Base-by-base conservation (phyloP, 2,113 vertebrate genomes). In the Paedocypris sp. region DNA sequence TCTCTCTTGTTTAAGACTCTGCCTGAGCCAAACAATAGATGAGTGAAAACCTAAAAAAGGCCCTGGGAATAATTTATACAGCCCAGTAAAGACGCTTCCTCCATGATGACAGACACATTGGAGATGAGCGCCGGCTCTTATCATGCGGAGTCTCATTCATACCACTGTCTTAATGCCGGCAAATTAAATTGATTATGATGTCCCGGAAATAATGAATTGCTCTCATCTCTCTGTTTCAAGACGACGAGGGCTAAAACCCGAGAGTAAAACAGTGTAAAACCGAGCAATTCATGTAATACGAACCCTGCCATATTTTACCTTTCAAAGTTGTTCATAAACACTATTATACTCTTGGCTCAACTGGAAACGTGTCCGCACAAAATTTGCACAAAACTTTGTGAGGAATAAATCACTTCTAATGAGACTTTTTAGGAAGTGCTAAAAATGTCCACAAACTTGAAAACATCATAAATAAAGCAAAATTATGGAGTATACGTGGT, bases 111-210 rank as follows among this genome's bases (percentile, higher is more conserved):
- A 58, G 53, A 43, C 41, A 25, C 26, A 43, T 13, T 25, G 25
- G 20, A 57, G 42, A 57, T 23, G 13, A 4, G 7, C 26, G 20
- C 35, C 7, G 33, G 54, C 16, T 18, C 16, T 43, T 57, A 57
- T 20, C 53, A 42, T 42, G 20, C 2, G 1, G 10, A 31, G 15
- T 32, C 39, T 31, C 5, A 39, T 28, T 56, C 26, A 58, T 9
- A 32, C 6, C 2, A 6, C 15, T 41, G 7, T 43, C 18, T 22
- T 32, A 43, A 57, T 43, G 7, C 16, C 16, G 6, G 15, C 26
- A 43, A 43, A 32, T 31, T 39, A 2, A 54, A 39, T 4, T 41
- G 23, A 56, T 41, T 43, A 58, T 31, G 38, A 58, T 58, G 39
- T 58, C 16, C 16, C 12, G 31, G 11, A 43, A 20, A 58, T 57